Evolutionary conservation across 2,888 invertebrate genomes (phyloP).

Genomic region (Cryptops parisi): DNA sequence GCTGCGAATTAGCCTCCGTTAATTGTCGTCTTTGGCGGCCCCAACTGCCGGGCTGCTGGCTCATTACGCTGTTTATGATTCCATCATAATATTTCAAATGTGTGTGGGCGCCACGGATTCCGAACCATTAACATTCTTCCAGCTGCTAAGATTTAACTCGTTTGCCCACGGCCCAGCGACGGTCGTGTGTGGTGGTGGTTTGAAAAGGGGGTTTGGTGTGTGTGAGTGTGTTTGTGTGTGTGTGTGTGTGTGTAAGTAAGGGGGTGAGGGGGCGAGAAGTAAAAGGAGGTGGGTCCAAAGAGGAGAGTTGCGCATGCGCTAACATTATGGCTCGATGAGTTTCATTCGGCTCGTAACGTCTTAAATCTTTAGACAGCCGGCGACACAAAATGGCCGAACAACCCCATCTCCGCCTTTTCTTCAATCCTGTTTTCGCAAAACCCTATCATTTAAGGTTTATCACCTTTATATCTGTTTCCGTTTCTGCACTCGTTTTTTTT

Average conservation of each 20-base stretch:
- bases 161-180: not conserved
- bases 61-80: slow-evolving; percentile 15
- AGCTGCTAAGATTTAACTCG: slow-evolving; percentile 5
- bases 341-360: not conserved
- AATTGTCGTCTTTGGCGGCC: slow-evolving; percentile 13
- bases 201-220: no score
- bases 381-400: not conserved
- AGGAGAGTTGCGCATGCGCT: not conserved
- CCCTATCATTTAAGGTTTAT: no score
- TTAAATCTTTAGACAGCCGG: not conserved
- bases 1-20: slow-evolving; percentile 13
- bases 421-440: no score
- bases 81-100: slow-evolving; percentile 15
- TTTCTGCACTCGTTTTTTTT: no score
- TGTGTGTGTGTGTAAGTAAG: no score
- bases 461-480: no score
- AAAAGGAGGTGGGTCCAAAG: no score
- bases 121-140: slow-evolving; percentile 8
- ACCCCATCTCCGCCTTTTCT: no score
- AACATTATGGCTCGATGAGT: slow-evolving; percentile 1
- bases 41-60: slow-evolving; percentile 12
- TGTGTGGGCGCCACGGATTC: slow-evolving; percentile 10
- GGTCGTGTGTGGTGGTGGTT: no score
- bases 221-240: no score
- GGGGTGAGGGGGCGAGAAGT: no score